Conservation (phyloP, 2,113 vertebrate genomes). For the Dendrocopos noguchii region DNA sequence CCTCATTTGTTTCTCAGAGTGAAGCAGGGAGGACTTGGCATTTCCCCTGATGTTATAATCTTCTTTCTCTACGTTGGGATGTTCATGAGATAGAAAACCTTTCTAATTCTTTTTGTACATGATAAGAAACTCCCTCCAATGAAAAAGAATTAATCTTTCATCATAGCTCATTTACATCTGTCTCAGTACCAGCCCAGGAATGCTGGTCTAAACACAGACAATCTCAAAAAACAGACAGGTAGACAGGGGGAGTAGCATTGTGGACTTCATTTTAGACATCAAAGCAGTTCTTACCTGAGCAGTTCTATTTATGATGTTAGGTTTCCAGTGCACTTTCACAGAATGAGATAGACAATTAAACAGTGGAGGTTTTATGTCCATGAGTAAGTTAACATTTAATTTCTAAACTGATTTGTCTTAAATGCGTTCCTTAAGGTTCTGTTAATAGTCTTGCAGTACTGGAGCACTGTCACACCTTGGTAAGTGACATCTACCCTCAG, state of each 20-base stretch:
- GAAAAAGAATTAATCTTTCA: constrained; percentile 61
- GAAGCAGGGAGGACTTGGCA: not conserved
- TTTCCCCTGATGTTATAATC: not conserved
- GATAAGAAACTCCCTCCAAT: constrained; percentile 16
- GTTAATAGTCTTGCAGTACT: not conserved
- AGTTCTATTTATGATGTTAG: constrained; percentile 42
- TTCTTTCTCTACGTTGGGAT: not conserved
- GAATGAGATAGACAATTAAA: constrained; percentile 44
- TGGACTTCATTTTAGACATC: constrained; percentile 61
- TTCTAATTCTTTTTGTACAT: not conserved
- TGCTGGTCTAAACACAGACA: constrained; percentile 49
- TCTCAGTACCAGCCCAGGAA: constrained; percentile 36
- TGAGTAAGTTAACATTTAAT: not conserved
- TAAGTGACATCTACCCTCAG: not conserved
- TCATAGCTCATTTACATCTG: constrained; percentile 55
- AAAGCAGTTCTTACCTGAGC: not conserved
- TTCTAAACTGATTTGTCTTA: constrained; percentile 46
- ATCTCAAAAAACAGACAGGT: constrained; percentile 47
- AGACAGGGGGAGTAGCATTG: constrained; percentile 30
- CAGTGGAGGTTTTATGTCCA: not conserved
- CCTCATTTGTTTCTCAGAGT: not conserved
- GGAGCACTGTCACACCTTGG: not conserved
- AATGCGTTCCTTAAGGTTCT: constrained; percentile 45
- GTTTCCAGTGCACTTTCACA: constrained; percentile 38
- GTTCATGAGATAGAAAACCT: not conserved